Conservation (phyloP, 2,113 vertebrate genomes). For the Cinclus cinclus region DNA sequence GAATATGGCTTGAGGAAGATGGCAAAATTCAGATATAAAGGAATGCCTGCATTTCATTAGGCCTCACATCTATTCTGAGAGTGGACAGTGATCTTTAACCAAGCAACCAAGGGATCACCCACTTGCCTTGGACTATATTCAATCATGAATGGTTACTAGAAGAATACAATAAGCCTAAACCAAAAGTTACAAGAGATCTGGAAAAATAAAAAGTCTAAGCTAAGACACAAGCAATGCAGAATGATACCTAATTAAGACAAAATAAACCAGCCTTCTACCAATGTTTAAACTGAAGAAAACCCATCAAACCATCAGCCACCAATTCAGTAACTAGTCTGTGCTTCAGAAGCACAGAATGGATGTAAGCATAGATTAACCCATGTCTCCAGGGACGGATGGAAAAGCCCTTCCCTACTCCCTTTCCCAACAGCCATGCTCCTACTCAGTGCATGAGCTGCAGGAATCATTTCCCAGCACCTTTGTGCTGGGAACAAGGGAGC, state of each 20-base stretch:
- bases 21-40: background rate
- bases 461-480: background rate
- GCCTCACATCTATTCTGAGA: background rate
- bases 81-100: background rate
- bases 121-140: background rate
- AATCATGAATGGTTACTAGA: background rate
- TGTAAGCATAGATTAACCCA: background rate
- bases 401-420: background rate
- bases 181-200: background rate
- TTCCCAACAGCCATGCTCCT: background rate
- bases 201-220: background rate
- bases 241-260: background rate
- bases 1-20: background rate
- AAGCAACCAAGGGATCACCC: background rate
- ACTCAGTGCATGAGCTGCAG: background rate
- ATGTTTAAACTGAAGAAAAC: background rate
- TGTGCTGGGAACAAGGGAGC: background rate
- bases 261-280: background rate
- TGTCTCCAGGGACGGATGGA: background rate
- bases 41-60: background rate
- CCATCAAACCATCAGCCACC: background rate
- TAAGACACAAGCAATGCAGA: background rate
- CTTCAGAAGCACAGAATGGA: background rate
- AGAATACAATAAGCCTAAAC: background rate
- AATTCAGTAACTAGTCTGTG: background rate